phyloP scores from a whole-genome alignment of 2,797 vertebrate species.

The Enteromius thamalakanensis region DNA sequence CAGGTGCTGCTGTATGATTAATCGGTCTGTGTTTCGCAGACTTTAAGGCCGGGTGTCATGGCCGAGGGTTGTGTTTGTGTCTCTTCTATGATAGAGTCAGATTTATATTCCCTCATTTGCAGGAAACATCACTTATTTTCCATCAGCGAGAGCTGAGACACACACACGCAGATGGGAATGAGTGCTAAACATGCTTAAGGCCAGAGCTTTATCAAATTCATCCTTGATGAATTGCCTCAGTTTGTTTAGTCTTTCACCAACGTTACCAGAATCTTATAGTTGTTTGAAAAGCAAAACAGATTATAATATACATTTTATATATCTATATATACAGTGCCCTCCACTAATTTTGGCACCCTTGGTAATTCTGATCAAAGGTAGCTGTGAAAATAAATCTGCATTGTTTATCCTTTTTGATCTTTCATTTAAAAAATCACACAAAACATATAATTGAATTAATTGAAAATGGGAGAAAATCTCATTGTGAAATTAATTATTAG shows the following conservation, averaged over 20 bases:
- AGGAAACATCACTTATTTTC: slow-evolving; percentile 12
- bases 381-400: no score
- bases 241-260: background rate
- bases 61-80: slow-evolving; percentile 66
- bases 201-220: slow-evolving; percentile 2
- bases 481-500: no score
- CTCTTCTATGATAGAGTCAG: slow-evolving; percentile 67
- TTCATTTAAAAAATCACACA: no score
- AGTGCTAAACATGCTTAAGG: background rate
- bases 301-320: no score
- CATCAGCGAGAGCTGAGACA: background rate
- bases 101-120: slow-evolving; percentile 62
- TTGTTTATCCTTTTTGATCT: no score
- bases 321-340: no score
- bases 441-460: no score
- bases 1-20: slow-evolving; percentile 77
- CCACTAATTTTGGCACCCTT: no score
- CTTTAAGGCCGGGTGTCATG: slow-evolving; percentile 72
- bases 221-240: background rate
- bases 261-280: background rate
- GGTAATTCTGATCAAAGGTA: no score
- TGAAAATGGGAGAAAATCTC: no score
- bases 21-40: slow-evolving; percentile 73
- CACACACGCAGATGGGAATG: no score
- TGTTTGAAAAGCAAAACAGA: background rate